Percentiles rank a stretch among this genome's conserved stretches.
These are phyloP conservation scores for Enteromius argenteus DNA, from an alignment of 2,797 vertebrate species.

Conservation along the genomic window DNA sequence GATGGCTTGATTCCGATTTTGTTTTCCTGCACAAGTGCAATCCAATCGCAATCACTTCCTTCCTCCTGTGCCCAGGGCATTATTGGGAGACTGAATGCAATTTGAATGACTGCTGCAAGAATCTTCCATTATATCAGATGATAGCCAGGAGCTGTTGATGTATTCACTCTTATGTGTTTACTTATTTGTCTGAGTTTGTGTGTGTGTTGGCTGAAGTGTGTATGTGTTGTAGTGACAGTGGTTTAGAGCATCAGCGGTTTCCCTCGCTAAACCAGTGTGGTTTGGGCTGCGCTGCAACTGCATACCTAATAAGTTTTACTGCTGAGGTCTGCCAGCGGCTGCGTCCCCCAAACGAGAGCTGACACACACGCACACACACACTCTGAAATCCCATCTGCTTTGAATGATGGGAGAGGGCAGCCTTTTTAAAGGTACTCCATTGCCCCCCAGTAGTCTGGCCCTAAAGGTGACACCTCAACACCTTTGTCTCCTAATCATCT, in stretches of 20 bases:
- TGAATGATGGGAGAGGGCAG: constrained; percentile 70
- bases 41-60: constrained; percentile 46
- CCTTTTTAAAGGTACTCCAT: constrained; percentile 56
- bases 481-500: constrained; percentile 75
- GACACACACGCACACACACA: constrained; percentile 77
- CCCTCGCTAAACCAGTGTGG: constrained; percentile 72
- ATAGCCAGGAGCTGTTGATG: constrained; percentile 42
- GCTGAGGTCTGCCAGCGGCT: constrained; percentile 76
- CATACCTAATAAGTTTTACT: constrained; percentile 78
- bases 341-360: constrained; percentile 76
- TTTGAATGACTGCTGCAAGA: constrained; percentile 46
- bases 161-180: constrained; percentile 66
- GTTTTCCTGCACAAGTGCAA: constrained; percentile 25
- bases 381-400: constrained; percentile 79
- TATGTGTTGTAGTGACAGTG: constrained; percentile 61
- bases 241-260: constrained; percentile 71
- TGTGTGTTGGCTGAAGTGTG: constrained; percentile 37
- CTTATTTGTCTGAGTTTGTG: constrained; percentile 72
- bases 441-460: constrained; percentile 48
- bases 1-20: constrained; percentile 25
- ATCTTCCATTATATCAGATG: constrained; percentile 49
- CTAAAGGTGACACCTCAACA: constrained; percentile 79
- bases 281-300: constrained; percentile 73
- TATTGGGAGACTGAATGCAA: constrained; percentile 38
- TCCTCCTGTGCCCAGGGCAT: constrained; percentile 67